Base-by-base conservation (phyloP, 1,140 invertebrate species). In the Drosophila sucinea region DNA sequence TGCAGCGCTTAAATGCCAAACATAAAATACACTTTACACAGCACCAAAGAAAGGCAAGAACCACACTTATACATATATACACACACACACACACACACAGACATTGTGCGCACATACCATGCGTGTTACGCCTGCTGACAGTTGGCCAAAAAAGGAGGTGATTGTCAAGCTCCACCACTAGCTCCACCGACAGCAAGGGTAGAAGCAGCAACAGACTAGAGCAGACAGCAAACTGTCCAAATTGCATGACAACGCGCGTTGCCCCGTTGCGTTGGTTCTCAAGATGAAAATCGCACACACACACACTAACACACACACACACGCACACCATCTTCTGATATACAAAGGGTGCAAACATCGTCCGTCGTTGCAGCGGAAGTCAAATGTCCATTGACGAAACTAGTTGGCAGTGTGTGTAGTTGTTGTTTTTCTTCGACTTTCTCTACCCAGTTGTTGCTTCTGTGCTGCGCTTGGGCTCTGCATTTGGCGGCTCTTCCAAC, bases 1-100 rank as follows among this genome's bases (percentile, higher is more conserved):
- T 90, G 89, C 81, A 86, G 54, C 70, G 81, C 73, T 90, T 90
- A 77, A 90, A 90, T 86, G 73, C 73, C 73, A 82, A 90, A 85
- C 79, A 90, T 85, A 90, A 83, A 89, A 56, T 73, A 74, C 72
- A 81, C 68, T 79, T 71, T 67, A 63, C 64, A 64, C 71, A 66
- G 41, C 41, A 30, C 63, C 65, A 69, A 77, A 73, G 71, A 77
- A 77, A 79, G 60, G 70, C 60, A 58, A 35, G 56, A 23, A 17
- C 17, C 32, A 58, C 10, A 25, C 57, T 32, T 60, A 80, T 33
- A 63, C 40, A 60, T 8, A 66, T n/a, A 44, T 29, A 40, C 35
- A 30, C 35, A 57, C 47, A 79, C 56, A 57, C 3, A 60, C 27
- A 35, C 62, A 63, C 41, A 63, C 41, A 17, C 25, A 66, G 17